Evolutionary conservation across 2,888 invertebrate genomes (phyloP).

Genomic region (Mesorhabditis spiculigera): DNA sequence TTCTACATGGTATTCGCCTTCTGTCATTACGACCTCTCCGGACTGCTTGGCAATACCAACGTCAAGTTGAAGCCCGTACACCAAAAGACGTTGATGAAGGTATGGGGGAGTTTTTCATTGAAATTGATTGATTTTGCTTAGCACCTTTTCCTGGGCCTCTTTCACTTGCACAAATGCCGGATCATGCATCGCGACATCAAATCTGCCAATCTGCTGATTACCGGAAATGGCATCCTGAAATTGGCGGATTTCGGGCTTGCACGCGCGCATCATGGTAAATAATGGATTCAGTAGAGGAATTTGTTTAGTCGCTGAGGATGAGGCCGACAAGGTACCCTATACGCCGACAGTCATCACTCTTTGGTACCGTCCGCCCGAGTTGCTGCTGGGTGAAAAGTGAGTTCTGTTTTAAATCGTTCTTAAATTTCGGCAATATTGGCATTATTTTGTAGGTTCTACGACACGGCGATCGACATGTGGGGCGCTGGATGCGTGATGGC

Average conservation of each 20-base stretch:
- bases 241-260: slow-evolving; percentile 95
- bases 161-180: slow-evolving; percentile 92
- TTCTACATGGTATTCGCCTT: no score
- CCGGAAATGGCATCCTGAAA: slow-evolving; percentile 87
- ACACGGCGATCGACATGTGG: slow-evolving; percentile 88
- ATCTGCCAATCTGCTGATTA: slow-evolving; percentile 94
- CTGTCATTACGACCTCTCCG: no score
- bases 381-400: slow-evolving; percentile 48
- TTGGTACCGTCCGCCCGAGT: slow-evolving; percentile 72
- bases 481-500: slow-evolving; percentile 97
- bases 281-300: no score
- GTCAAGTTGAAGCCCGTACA: no score
- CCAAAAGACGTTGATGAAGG: no score
- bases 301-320: no score
- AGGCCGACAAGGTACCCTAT: slow-evolving; percentile 63
- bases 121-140: background rate
- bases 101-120: no score
- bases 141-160: slow-evolving; percentile 64
- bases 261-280: slow-evolving; percentile 63
- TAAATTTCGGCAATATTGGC: no score
- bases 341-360: slow-evolving; percentile 96
- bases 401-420: no score
- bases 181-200: slow-evolving; percentile 89
- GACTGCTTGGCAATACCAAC: no score
- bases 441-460: slow-evolving; percentile 73